Evolutionary conservation across 2,888 invertebrate species (phyloP).

Genomic region (Nemoura dubitans): DNA sequence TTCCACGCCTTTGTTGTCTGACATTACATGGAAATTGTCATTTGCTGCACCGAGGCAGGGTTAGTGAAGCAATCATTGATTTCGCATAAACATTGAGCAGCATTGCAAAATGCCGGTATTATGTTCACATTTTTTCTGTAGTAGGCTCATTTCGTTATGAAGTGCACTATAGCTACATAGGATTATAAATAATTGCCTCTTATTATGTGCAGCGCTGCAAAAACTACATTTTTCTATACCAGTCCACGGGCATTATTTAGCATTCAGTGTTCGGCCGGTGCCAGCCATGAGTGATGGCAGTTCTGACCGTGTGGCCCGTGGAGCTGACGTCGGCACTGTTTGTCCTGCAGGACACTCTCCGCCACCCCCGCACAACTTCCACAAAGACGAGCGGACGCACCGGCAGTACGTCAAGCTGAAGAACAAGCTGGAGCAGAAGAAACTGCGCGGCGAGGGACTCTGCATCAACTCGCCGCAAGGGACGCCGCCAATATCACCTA

Average conservation of each 20-base stretch:
- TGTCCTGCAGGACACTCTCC: constrained; percentile 69
- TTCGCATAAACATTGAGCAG: not conserved
- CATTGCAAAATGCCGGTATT: not conserved
- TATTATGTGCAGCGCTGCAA: no score
- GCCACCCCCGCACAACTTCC: constrained; percentile 68
- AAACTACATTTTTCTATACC: no score
- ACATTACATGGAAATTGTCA: not conserved
- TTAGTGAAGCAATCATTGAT: not conserved
- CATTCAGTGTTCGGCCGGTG: no score
- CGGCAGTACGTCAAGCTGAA: constrained; percentile 80
- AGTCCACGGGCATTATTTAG: no score
- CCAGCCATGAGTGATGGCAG: no score
- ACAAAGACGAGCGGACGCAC: constrained; percentile 82
- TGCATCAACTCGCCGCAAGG: constrained; percentile 56
- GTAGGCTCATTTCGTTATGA: no score
- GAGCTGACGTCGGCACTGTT: not conserved
- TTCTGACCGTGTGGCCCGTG: no score
- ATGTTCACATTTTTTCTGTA: not conserved
- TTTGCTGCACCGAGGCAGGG: not conserved
- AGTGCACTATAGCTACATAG: no score
- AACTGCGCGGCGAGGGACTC: constrained; percentile 54
- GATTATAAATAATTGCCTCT: no score
- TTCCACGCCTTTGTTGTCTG: not conserved
- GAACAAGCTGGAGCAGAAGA: constrained; percentile 77
- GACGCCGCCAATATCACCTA: constrained; percentile 74